A percentile compares a stretch with the other conserved stretches of the same genome.
Evolutionary conservation across 1,140 invertebrate genomes (phyloP).

Genomic region (Nylanderia fulva): DNA sequence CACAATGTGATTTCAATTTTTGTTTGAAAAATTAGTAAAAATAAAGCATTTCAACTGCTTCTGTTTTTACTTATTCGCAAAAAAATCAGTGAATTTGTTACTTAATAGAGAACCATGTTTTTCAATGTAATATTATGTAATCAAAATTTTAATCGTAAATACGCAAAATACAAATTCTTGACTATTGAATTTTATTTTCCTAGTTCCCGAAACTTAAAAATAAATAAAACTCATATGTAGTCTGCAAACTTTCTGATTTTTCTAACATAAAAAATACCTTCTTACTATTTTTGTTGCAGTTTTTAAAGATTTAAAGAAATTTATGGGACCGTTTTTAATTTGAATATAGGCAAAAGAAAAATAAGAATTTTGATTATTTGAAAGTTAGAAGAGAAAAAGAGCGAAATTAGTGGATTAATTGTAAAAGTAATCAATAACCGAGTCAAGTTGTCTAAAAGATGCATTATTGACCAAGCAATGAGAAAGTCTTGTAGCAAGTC

Average conservation of each 20-base stretch:
- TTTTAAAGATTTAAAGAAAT: neutral
- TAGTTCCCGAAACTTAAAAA: too few species aligned
- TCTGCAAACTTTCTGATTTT: neutral
- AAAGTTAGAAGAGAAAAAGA: neutral
- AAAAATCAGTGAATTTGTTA: neutral
- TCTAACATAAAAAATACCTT: neutral
- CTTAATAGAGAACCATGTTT: too few species aligned
- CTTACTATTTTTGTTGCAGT: neutral
- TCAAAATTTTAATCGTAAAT: too few species aligned
- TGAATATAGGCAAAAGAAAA: neutral
- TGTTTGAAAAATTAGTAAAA: neutral
- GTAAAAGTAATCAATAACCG: neutral
- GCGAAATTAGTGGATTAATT: neutral
- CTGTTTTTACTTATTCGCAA: neutral
- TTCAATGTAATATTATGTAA: too few species aligned
- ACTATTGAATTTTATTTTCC: too few species aligned
- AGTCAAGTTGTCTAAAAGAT: neutral
- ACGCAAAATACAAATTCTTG: too few species aligned
- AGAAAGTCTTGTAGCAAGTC: slow-evolving; percentile 41
- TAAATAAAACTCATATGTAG: too few species aligned
- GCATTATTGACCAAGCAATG: slow-evolving; percentile 1
- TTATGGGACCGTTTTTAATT: neutral
- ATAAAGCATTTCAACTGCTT: neutral
- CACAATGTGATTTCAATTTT: neutral
- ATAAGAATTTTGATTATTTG: neutral